phyloP scores from a whole-genome alignment of 1,140 invertebrate species.

The Cyclargus thomasi region DNA sequence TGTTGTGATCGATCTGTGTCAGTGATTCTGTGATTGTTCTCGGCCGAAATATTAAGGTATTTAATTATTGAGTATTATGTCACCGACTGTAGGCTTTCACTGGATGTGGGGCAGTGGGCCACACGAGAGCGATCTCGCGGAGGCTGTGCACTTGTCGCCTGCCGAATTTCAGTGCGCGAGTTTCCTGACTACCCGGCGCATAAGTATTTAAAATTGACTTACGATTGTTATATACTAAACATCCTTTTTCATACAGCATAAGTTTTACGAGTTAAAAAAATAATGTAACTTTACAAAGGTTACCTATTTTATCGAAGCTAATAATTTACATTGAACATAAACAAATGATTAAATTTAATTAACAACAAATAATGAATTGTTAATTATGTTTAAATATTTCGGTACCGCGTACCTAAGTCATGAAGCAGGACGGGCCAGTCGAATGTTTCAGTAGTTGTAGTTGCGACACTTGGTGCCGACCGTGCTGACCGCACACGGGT shows the following conservation, averaged over 20 bases:
- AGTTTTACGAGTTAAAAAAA: too few relatives aligned
- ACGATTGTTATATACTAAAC: too few relatives aligned
- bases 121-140: slow-evolving; percentile 41
- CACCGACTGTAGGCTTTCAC: slow-evolving; percentile 29
- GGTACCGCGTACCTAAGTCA: neutral
- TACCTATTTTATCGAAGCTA: too few relatives aligned
- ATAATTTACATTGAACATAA: too few relatives aligned
- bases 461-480: neutral
- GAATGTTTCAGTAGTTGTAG: neutral
- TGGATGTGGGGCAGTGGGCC: slow-evolving; percentile 36
- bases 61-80: neutral
- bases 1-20: slow-evolving; percentile 7
- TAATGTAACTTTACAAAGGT: too few relatives aligned
- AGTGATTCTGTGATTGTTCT: slow-evolving; percentile 10
- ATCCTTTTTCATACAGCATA: too few relatives aligned
- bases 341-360: neutral
- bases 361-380: neutral
- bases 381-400: neutral
- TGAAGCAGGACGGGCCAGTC: neutral
- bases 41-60: slow-evolving; percentile 3
- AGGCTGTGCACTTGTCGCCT: slow-evolving; percentile 29
- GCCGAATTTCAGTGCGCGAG: neutral
- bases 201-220: too few relatives aligned
- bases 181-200: neutral
- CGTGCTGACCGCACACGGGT: neutral